Evolutionary conservation across 1,140 invertebrate species (phyloP), one percentile per base, ranked within the genome.

Genomic region (Tetramorium parvispinum): DNA sequence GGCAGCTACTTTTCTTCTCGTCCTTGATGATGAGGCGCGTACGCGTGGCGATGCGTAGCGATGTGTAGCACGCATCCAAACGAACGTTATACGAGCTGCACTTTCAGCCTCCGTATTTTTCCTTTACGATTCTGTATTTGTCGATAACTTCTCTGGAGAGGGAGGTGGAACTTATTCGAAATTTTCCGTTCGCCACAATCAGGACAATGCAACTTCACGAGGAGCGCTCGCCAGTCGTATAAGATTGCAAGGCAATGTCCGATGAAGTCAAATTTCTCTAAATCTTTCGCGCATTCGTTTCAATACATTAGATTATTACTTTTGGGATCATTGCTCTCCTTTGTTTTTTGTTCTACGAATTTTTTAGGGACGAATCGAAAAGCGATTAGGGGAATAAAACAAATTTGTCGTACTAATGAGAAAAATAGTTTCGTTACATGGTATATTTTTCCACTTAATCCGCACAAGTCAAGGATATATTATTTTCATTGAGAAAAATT

Each of bases 51-150:
- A 40, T 32, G 40, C 24, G 40, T n/a, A 43, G 51, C 43, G 21
- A 53, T 61, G 37, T 43, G 40, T 46, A 32, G n/a, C n/a, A 16
- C 24, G 43, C 76, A 63, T 46, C 49, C 46, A 24, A 40, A 66
- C 46, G 61, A 40, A 68, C 16, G 40, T 77, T 37, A 10, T 11
- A 27, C n/a, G 16, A 51, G 46, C 24, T 32, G 27, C 46, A 81
- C 6, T 68, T 68, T 81, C 32, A 21, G 8, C n/a, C 43, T 21
- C 21, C 32, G 61, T 81, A 70, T 55, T 81, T 81, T 81, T 81
- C 63, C 63, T 70, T 70, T 0, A 8, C 32, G 10, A 49, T 78
- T 78, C 57, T n/a, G 32, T n/a, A 79, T 24, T 40, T 78, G 77
- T 53, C 46, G 65, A 53, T 66, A 53, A 55, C 24, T 40, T 40